Evolutionary conservation across 2,797 vertebrate species (phyloP), one percentile per base, ranked within the genome.

Genomic region (Onychomys leucogaster): DNA sequence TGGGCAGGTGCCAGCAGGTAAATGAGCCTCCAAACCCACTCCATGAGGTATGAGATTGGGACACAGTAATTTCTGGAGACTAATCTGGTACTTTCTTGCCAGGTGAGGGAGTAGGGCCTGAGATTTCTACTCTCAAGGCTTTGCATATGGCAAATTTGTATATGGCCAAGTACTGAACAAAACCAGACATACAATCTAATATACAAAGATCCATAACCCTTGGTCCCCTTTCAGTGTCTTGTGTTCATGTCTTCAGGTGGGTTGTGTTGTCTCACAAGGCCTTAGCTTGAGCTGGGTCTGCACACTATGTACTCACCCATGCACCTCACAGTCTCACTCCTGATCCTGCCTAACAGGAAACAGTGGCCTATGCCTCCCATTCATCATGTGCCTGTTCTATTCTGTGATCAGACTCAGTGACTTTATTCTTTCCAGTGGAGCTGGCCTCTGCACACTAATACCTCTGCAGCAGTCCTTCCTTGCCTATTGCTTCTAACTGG

Each of bases 271-370:
- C 11, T 34, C 12, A 78, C 23, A 37, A 81, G 5, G 13, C 12
- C 10, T 81, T 2, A 13, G 6, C 11, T 57, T 80, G 0, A 1
- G 10, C 1, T 25, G 5, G 0, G 21, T 37, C n/a, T n/a, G 23
- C 2, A 13, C 34, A 6, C 2, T n/a, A n/a, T n/a, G n/a, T n/a
- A n/a, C n/a, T n/a, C n/a, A n/a, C n/a, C n/a, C n/a, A n/a, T n/a
- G n/a, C n/a, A n/a, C n/a, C n/a, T 57, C 13, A n/a, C 5, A 80
- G 8, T 80, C 9, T 55, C 10, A 25, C 10, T 23, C n/a, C 21
- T 80, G 21, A n/a, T n/a, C 10, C 8, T 5, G 2, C 13, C 8
- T 55, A n/a, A 80, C 32, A 57, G 17, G 5, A 1, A 55, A n/a
- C 10, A n/a, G 9, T 34, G 46, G 9, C 5, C 46, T 52, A 52